Evolutionary conservation across 2,113 vertebrate genomes (phyloP).

Genomic region (Pao palembangensis): DNA sequence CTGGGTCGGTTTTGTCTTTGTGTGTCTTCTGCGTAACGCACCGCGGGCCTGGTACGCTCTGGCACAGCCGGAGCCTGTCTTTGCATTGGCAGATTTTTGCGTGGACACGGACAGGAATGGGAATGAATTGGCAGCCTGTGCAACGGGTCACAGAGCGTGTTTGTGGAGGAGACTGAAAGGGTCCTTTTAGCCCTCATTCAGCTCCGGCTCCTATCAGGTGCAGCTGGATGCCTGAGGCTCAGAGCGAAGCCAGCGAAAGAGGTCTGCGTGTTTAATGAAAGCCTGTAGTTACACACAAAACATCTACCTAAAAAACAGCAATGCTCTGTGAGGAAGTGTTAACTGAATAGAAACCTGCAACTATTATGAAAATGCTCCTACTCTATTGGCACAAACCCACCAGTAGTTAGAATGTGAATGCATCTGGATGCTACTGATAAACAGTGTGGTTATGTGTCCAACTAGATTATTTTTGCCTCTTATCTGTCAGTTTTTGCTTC

Average conservation of each 20-base stretch:
- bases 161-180: slow-evolving; percentile 64
- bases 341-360: not conserved
- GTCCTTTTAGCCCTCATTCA: slow-evolving; percentile 32
- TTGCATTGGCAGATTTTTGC: too few relatives aligned
- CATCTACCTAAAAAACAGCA: too few relatives aligned
- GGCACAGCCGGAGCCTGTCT: too few relatives aligned
- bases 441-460: not conserved
- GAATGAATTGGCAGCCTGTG: slow-evolving; percentile 56
- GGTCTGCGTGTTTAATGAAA: too few relatives aligned
- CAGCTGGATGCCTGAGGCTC: slow-evolving; percentile 44
- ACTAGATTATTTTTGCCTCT: not conserved
- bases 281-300: too few relatives aligned
- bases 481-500: not conserved
- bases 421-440: slow-evolving; percentile 1
- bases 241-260: not conserved
- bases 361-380: not conserved
- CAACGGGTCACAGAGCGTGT: slow-evolving; percentile 57
- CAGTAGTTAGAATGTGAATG: slow-evolving; percentile 13
- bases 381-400: not conserved
- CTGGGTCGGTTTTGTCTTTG: slow-evolving; percentile 15
- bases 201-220: slow-evolving; percentile 37
- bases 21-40: not conserved
- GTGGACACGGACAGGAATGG: slow-evolving; percentile 49
- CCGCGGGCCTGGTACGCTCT: too few relatives aligned
- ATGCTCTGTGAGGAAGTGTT: too few relatives aligned